phyloP scores from a whole-genome alignment of 2,797 vertebrate species.

The Helicolenus hilgendorfi region DNA sequence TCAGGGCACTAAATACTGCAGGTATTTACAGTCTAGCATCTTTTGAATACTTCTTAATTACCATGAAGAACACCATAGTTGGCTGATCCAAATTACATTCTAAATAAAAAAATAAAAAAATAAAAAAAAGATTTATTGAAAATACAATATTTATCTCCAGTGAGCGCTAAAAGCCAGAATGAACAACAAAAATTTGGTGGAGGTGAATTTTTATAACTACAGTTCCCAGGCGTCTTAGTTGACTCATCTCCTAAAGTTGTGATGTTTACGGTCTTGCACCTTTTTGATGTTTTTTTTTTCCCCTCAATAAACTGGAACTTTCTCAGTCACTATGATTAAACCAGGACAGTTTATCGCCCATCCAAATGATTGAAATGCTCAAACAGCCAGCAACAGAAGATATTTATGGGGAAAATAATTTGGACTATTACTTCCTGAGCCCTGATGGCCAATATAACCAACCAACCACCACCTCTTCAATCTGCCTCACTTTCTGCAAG shows the following conservation, averaged over 20 bases:
- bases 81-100: background rate
- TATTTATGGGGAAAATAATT: background rate
- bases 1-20: background rate
- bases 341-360: background rate
- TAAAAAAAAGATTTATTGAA: too few species aligned
- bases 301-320: background rate
- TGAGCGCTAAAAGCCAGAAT: background rate
- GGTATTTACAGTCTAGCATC: background rate
- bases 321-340: background rate
- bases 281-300: background rate
- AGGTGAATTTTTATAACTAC: background rate
- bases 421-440: background rate
- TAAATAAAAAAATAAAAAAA: too few species aligned
- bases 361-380: background rate
- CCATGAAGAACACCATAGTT: too few species aligned
- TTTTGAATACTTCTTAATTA: background rate
- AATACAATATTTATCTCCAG: background rate
- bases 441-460: background rate
- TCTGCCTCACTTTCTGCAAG: background rate
- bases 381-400: background rate
- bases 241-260: background rate
- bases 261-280: background rate
- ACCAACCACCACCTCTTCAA: background rate
- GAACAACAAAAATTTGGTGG: background rate
- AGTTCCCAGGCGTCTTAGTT: background rate